Evolutionary conservation across 2,797 vertebrate genomes (phyloP), one percentile per base, ranked within the genome.

Genomic region (Peromyscus attwateri): DNA sequence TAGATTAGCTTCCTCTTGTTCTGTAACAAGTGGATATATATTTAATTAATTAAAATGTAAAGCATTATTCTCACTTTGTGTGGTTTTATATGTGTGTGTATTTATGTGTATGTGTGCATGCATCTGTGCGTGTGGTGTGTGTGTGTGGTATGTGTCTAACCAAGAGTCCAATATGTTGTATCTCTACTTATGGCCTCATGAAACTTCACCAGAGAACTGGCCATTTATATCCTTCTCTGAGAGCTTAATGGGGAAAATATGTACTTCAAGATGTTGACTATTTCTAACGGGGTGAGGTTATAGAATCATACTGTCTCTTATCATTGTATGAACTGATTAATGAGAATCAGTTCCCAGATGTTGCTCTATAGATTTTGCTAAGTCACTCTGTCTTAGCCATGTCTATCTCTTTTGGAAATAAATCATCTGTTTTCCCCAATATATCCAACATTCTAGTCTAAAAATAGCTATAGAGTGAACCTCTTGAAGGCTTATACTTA

Each of bases 301-400:
- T 3, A 88, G 76, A 95, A 43, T 6, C 11, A 16, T 91, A 1
- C 6, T 34, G 2, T 25, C 7, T 14, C 27, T 52, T 62, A 5
- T 49, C 17, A 85, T 17, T 6, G 5, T 27, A 75, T 3, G 0
- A 64, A 40, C 7, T 71, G 0, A 8, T 3, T 79, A 27, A 16
- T 3, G 62, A 7, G 2, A 43, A 37, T 71, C 8, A 79, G 1
- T 3, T 52, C 7, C 1, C 23, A 52, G 29, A 77, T 27, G 3
- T 62, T 60, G 4, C 21, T 83, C 1, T 93, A 4, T 34, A 6
- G 2, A 62, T 23, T 94, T 84, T 46, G 2, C 12, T 31, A 49
- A 21, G 1, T 9, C 43, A 2, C 0, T 3, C 8, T 34, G 12
- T n/a, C 4, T 16, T 75, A 3, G 1, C 3, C 66, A 29, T 2